Evolutionary conservation across 1,140 invertebrate genomes (phyloP).

Genomic region (Caenorhabditis tropicalis): DNA sequence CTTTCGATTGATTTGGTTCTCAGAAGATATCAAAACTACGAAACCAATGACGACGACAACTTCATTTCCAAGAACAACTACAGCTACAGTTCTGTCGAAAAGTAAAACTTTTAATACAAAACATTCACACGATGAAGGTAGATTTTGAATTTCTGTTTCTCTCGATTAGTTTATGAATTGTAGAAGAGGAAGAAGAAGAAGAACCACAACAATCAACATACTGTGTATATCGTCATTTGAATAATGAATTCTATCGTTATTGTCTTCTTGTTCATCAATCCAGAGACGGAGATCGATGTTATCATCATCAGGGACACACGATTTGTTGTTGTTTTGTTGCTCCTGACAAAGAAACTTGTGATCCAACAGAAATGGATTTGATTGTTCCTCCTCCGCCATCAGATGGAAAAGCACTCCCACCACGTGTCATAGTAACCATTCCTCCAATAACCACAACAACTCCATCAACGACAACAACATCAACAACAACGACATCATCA

Average conservation of each 20-base stretch:
- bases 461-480: neutral
- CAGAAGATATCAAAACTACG: constrained; percentile 1
- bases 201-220: neutral
- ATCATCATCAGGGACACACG: constrained; percentile 46
- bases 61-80: neutral
- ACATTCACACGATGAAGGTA: neutral
- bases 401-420: neutral
- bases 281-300: constrained; percentile 41
- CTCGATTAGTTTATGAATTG: neutral
- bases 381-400: constrained; percentile 19
- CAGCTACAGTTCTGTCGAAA: neutral
- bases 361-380: constrained; percentile 51
- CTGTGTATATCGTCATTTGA: constrained; percentile 49
- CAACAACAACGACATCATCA: neutral
- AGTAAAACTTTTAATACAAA: constrained; percentile 29
- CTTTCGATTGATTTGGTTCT: no score
- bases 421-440: constrained; percentile 3
- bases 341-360: constrained; percentile 46
- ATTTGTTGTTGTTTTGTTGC: constrained; percentile 46
- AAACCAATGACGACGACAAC: constrained; percentile 15
- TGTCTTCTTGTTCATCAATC: constrained; percentile 48
- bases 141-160: neutral
- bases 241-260: constrained; percentile 47
- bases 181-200: neutral
- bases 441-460: constrained; percentile 27